phyloP scores from a whole-genome alignment of 2,113 vertebrate species.

The Barbus barbus region DNA sequence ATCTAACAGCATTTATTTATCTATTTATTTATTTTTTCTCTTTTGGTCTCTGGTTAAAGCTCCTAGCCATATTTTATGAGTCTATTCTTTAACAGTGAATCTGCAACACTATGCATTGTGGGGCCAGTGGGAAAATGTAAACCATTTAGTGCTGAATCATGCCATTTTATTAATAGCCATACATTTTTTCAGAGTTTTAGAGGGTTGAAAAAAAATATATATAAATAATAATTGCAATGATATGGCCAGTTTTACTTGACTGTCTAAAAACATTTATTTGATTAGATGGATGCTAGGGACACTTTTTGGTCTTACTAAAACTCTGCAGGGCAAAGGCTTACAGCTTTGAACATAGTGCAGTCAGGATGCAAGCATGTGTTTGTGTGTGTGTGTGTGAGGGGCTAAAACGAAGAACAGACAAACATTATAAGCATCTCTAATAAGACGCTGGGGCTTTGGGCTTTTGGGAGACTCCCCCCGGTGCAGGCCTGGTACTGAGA shows the following conservation, averaged over 20 bases:
- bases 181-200: neutral
- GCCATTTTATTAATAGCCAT: neutral
- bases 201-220: neutral
- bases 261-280: conserved; percentile 1
- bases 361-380: neutral
- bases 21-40: neutral
- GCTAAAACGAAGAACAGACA: conserved; percentile 38
- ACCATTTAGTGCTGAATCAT: neutral
- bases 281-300: neutral
- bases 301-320: neutral
- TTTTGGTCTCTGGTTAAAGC: neutral
- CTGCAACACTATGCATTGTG: neutral
- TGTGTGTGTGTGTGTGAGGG: neutral
- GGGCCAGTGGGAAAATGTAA: neutral
- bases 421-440: conserved; percentile 44
- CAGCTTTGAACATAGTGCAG: neutral
- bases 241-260: neutral
- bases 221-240: neutral
- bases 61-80: neutral
- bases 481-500: conserved; percentile 73
- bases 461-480: conserved; percentile 72
- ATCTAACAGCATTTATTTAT: neutral
- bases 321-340: conserved; percentile 13
- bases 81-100: neutral
- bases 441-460: conserved; percentile 65